A percentile compares a stretch with the other conserved stretches of the same genome.
Evolutionary conservation across 2,888 invertebrate genomes (phyloP).

Genomic region (Mythimna lalbum): DNA sequence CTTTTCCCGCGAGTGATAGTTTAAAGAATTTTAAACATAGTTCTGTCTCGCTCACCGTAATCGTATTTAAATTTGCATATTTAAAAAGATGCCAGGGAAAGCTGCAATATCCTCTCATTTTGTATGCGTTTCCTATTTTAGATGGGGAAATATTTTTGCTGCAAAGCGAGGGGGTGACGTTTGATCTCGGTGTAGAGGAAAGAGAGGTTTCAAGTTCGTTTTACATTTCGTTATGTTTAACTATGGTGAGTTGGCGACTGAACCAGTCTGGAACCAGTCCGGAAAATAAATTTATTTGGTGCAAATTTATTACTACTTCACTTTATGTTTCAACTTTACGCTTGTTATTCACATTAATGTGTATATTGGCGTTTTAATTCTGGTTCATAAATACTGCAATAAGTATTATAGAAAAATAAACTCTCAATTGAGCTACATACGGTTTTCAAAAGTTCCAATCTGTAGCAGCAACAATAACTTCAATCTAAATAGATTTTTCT

Average conservation of each 20-base stretch:
- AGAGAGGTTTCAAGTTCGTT: constrained; percentile 45
- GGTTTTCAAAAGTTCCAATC: constrained; percentile 41
- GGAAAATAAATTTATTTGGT: constrained; percentile 2
- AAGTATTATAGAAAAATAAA: neutral
- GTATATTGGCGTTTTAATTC: neutral
- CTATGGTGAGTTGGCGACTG: constrained; percentile 15
- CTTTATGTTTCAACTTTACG: neutral
- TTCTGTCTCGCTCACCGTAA: constrained; percentile 71
- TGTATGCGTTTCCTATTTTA: constrained; percentile 78
- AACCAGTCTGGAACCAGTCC: too few relatives aligned
- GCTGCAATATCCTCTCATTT: constrained; percentile 79
- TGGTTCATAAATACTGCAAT: neutral
- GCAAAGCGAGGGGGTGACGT: constrained; percentile 54
- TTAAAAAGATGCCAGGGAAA: constrained; percentile 74
- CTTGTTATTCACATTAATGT: neutral
- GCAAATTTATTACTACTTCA: neutral
- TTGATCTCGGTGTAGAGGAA: constrained; percentile 58
- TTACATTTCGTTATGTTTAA: constrained; percentile 36
- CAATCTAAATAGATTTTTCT: constrained; percentile 37
- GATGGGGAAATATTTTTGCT: constrained; percentile 67
- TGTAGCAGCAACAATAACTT: constrained; percentile 34
- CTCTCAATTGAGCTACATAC: constrained; percentile 19
- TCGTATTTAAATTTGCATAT: constrained; percentile 83
- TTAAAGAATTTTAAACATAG: constrained; percentile 47
- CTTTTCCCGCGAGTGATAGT: constrained; percentile 54